These are phyloP conservation scores for Lasioglossum malachurum DNA, from an alignment of 2,888 invertebrate species.

Conservation along the genomic window DNA sequence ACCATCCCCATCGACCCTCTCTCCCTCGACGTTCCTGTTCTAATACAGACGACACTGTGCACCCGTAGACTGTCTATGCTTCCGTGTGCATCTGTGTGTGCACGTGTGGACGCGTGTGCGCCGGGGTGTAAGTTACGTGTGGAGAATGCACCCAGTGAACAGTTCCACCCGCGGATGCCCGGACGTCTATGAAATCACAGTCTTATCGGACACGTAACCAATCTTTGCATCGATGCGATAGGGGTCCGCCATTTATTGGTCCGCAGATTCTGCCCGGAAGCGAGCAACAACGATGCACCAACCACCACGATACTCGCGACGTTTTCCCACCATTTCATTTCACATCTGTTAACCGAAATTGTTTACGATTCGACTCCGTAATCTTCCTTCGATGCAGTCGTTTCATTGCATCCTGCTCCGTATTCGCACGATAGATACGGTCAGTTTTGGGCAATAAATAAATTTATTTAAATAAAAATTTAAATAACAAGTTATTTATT, in stretches of 20 bases:
- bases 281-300: neutral
- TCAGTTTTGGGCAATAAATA: too few relatives aligned
- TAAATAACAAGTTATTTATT: too few relatives aligned
- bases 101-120: neutral
- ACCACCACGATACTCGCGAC: neutral
- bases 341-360: neutral
- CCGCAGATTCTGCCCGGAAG: neutral
- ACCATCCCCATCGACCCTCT: constrained; percentile 74
- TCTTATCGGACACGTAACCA: constrained; percentile 28
- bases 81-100: neutral
- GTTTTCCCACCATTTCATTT: neutral
- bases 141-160: constrained; percentile 33
- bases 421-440: too few relatives aligned
- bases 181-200: constrained; percentile 21
- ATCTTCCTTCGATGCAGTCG: neutral
- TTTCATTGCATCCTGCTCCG: too few relatives aligned
- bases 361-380: neutral
- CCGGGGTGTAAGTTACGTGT: constrained; percentile 3
- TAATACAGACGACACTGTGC: constrained; percentile 48
- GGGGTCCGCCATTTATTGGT: neutral
- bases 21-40: constrained; percentile 60
- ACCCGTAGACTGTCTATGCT: neutral
- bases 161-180: constrained; percentile 17
- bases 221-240: constrained; percentile 8
- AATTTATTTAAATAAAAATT: too few relatives aligned